Percentiles rank a stretch among this genome's conserved stretches.
Conservation (phyloP, 2,797 vertebrate genomes). For the Decapterus maruadsi region DNA sequence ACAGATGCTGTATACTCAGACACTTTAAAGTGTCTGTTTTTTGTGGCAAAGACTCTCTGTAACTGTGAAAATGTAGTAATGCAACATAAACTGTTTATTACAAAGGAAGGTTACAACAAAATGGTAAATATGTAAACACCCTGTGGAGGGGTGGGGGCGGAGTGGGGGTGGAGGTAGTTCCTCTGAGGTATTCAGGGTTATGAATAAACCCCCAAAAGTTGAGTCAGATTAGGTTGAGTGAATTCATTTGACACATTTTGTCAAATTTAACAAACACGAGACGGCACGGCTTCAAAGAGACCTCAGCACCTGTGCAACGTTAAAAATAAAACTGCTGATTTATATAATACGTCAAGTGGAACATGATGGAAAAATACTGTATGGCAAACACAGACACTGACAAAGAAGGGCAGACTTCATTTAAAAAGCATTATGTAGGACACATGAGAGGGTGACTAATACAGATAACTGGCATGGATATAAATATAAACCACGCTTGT, state of each 20-base stretch:
- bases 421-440: constrained; percentile 19
- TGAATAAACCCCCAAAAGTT: constrained; percentile 12
- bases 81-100: constrained; percentile 20
- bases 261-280: constrained; percentile 26
- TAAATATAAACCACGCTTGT: constrained; percentile 22
- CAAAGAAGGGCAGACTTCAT: constrained; percentile 18
- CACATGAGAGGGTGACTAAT: constrained; percentile 23
- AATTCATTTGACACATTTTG: constrained; percentile 17
- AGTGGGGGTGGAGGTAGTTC: neutral
- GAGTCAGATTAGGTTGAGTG: constrained; percentile 24
- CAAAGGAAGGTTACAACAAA: constrained; percentile 4
- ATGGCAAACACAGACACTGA: constrained; percentile 16
- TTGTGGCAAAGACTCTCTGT: constrained; percentile 15
- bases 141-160: neutral
- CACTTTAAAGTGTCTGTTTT: constrained; percentile 30
- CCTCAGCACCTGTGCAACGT: constrained; percentile 50
- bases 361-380: constrained; percentile 12
- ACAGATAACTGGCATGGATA: constrained; percentile 19
- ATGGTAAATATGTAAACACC: neutral
- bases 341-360: constrained; percentile 36
- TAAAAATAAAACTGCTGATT: constrained; percentile 50
- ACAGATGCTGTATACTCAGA: constrained; percentile 6
- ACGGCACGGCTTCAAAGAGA: constrained; percentile 37
- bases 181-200: constrained; percentile 20
- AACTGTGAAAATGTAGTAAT: constrained; percentile 21